Conservation (phyloP, 1,140 invertebrate genomes). For the Oppia nitens region DNA sequence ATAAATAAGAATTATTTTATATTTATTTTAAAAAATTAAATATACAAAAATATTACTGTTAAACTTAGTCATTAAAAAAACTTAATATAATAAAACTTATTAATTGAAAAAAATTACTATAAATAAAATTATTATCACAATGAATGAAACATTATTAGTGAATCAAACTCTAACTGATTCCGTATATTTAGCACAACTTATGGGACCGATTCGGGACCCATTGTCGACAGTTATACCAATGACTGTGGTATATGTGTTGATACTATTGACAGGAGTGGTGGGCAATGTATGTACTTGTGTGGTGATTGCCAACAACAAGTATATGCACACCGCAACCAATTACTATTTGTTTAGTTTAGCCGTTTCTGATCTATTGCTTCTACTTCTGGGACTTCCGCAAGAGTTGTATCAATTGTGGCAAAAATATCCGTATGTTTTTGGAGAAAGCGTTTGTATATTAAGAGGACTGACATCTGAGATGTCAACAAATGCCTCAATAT, state of each 20-base stretch:
- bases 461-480: slow-evolving; percentile 59
- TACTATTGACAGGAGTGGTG: slow-evolving; percentile 35
- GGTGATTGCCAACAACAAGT: slow-evolving; percentile 38
- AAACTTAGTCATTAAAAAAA: too few relatives aligned
- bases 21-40: too few relatives aligned
- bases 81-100: too few relatives aligned
- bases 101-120: too few relatives aligned
- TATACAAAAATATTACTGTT: too few relatives aligned
- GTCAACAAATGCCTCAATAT: slow-evolving; percentile 77
- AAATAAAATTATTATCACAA: too few relatives aligned
- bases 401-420: slow-evolving; percentile 76
- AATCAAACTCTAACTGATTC: too few relatives aligned
- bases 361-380: slow-evolving; percentile 71
- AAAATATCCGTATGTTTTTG: slow-evolving; percentile 68
- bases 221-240: slow-evolving; percentile 26
- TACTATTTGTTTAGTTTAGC: slow-evolving; percentile 86
- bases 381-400: slow-evolving; percentile 49
- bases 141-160: too few relatives aligned
- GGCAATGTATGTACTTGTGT: slow-evolving; percentile 42
- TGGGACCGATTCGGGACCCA: slow-evolving; percentile 16
- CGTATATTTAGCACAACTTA: not conserved
- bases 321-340: slow-evolving; percentile 47
- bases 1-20: too few relatives aligned
- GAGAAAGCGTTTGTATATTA: slow-evolving; percentile 61
- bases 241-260: slow-evolving; percentile 32